Percentiles rank a stretch among this genome's conserved stretches.
phyloP scores from a whole-genome alignment of 2,113 vertebrate genomes.

The Etheostoma cragini region DNA sequence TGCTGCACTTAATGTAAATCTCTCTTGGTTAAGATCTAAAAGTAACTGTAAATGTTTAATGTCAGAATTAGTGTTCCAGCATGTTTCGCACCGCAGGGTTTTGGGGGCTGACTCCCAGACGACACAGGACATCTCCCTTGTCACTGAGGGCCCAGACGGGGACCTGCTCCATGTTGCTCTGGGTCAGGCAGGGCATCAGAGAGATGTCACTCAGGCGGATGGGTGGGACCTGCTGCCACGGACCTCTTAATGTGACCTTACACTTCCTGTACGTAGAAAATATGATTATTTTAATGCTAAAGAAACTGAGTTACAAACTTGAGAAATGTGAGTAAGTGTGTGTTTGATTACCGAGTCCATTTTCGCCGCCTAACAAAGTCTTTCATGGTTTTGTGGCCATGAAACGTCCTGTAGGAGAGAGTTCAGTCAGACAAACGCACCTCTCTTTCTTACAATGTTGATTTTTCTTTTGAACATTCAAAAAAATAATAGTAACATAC shows the following conservation, averaged over 20 bases:
- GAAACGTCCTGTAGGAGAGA: slow-evolving; percentile 88
- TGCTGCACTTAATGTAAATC: not conserved
- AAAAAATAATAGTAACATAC: slow-evolving; percentile 79
- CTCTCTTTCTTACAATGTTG: not conserved
- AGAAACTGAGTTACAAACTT: not conserved
- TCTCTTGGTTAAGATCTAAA: not conserved
- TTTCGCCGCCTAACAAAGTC: slow-evolving; percentile 95
- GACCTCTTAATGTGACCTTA: slow-evolving; percentile 89
- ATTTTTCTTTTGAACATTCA: not conserved
- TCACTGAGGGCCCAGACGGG: slow-evolving; percentile 96
- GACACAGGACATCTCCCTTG: slow-evolving; percentile 96
- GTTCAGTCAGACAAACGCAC: not conserved
- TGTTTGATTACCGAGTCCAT: slow-evolving; percentile 89
- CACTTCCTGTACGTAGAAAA: slow-evolving; percentile 88
- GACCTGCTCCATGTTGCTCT: slow-evolving; percentile 81
- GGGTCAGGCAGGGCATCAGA: slow-evolving; percentile 88
- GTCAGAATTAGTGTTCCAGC: not conserved
- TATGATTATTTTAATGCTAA: not conserved
- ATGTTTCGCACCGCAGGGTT: slow-evolving; percentile 88
- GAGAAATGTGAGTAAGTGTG: not conserved
- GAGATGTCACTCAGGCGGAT: slow-evolving; percentile 91
- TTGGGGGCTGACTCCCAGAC: slow-evolving; percentile 88
- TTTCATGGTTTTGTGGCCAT: slow-evolving; percentile 97
- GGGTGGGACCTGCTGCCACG: slow-evolving; percentile 94
- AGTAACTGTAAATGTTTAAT: not conserved